Base-by-base conservation (phyloP, 2,888 invertebrate genomes). In the Atethmia centrago region DNA sequence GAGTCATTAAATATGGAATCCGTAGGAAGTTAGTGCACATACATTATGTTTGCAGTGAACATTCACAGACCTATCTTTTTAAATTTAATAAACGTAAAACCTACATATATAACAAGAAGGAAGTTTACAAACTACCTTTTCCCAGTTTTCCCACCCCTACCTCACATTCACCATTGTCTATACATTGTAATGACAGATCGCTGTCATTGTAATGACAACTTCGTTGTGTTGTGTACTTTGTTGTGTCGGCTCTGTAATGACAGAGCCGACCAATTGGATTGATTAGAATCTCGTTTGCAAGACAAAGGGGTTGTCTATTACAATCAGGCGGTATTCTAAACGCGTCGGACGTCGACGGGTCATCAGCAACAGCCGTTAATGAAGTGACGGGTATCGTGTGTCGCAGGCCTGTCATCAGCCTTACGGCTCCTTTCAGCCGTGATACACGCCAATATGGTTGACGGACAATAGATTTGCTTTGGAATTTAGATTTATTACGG, bases 251-350 rank as follows among this genome's bases (percentile, higher is more conserved):
- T n/a, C n/a, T 77, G 70, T 83, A 71, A 79, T 77, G 63, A 77
- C 59, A 74, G 28, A 64, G n/a, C 53, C 66, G 10, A 51, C 56
- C 82, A 81, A 85, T 87, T 85, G 85, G 84, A 81, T 75, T 69
- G 76, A 87, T 89, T 87, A 87, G 83, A 87, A 85, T 85, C 86
- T 88, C 81, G 85, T 90, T 88, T 82, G 77, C 72, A 77, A 85
- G 51, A 87, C 87, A 88, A 89, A 85, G 82, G 53, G 47, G 61
- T 68, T 61, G 83, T 79, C 69, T 63, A 59, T 58, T 62, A 55
- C 65, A 79, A 82, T 79, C 65, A 59, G 73, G 5, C 25, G 28
- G 40, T 36, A 79, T 70, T 72, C 72, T 67, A 40, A 66, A 25
- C 74, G 10, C 58, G 53, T 64, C 45, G 58, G 62, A 36, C 21